These are phyloP conservation scores for Ceratosolen fusciceps DNA, from an alignment of 1,140 invertebrate genomes.

Conservation along the genomic window DNA sequence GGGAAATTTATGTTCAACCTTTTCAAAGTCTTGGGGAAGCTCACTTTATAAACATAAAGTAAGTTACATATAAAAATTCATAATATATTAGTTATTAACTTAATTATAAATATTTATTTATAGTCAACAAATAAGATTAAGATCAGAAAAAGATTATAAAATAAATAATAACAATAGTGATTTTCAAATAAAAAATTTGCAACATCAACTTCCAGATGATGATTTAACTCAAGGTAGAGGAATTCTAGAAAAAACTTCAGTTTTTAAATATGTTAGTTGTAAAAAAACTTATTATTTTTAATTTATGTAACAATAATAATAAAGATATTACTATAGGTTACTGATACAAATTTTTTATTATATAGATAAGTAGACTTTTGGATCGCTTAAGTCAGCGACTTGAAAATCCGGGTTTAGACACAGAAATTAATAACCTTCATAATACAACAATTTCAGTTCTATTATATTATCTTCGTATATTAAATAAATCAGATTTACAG, in stretches of 20 bases:
- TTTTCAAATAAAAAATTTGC: conserved; percentile 54
- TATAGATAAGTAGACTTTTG: conserved; percentile 63
- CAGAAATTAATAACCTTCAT: conserved; percentile 64
- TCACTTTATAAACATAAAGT: conserved; percentile 64
- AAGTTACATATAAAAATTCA: conserved; percentile 20
- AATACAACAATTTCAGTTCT: conserved; percentile 67
- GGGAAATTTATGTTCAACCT: conserved; percentile 66
- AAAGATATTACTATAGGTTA: not conserved
- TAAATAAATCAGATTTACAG: conserved; percentile 61
- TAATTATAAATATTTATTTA: conserved; percentile 12
- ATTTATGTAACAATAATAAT: not conserved
- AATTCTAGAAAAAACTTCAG: conserved; percentile 57
- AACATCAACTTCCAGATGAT: conserved; percentile 63
- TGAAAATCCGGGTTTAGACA: conserved; percentile 69
- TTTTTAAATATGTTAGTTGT: conserved; percentile 62
- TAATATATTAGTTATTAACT: not conserved
- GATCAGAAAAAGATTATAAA: conserved; percentile 22
- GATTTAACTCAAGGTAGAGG: conserved; percentile 67
- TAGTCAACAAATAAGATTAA: conserved; percentile 34
- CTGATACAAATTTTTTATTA: conserved; percentile 28
- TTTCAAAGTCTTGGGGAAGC: conserved; percentile 68
- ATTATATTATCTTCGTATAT: conserved; percentile 64
- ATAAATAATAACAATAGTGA: conserved; percentile 22
- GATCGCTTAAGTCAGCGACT: conserved; percentile 66
- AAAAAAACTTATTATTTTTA: conserved; percentile 26